Evolutionary conservation across 2,888 invertebrate genomes (phyloP).

Genomic region (Galeopsomyia nigrocyanea): DNA sequence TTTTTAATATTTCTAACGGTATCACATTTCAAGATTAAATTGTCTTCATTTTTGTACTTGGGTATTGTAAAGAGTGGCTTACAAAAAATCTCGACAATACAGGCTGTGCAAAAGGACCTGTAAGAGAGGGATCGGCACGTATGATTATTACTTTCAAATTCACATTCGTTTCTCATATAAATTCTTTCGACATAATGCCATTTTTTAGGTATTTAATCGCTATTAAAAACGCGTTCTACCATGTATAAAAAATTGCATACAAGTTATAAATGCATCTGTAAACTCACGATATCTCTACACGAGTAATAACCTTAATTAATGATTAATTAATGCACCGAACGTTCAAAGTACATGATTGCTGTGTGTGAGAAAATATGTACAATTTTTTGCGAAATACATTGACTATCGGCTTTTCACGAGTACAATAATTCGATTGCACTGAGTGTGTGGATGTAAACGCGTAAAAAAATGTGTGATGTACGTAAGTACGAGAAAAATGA

Average conservation of each 20-base stretch:
- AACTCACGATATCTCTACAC: background rate
- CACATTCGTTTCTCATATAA: conserved; percentile 10
- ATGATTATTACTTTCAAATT: conserved; percentile 40
- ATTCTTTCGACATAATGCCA: conserved; percentile 18
- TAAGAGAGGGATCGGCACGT: conserved; percentile 35
- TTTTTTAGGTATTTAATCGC: conserved; percentile 2
- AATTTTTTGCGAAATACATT: background rate
- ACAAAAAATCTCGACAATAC: conserved; percentile 29
- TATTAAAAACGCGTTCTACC: background rate
- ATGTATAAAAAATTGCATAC: conserved; percentile 13
- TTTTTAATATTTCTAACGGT: background rate
- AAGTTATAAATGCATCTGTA: conserved; percentile 13
- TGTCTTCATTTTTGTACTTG: conserved; percentile 28
- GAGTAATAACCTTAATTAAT: conserved; percentile 27
- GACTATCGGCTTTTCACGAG: too few relatives aligned
- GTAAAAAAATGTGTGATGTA: too few relatives aligned
- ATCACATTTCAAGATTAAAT: conserved; percentile 2
- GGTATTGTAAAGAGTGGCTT: conserved; percentile 10
- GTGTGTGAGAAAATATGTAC: conserved; percentile 10
- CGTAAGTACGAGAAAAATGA: too few relatives aligned
- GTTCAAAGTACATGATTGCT: conserved; percentile 13
- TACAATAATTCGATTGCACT: too few relatives aligned
- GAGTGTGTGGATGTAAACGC: too few relatives aligned
- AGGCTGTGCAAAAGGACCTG: conserved; percentile 15
- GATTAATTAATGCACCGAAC: conserved; percentile 18